Conservation (phyloP, 2,888 invertebrate genomes). For the Hermodice carunculata region DNA sequence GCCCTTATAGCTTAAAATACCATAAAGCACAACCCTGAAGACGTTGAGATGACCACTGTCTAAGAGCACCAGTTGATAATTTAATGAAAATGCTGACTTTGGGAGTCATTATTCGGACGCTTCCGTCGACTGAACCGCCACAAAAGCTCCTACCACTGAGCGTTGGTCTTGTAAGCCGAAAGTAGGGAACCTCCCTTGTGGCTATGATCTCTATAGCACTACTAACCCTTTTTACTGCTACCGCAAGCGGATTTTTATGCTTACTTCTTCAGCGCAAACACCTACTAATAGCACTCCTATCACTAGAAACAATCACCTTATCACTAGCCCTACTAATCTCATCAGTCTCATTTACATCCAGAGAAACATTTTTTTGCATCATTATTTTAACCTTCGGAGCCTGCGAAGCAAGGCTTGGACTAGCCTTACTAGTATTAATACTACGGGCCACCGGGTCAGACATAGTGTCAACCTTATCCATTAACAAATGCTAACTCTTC, state of each 20-base stretch:
- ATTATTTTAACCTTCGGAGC: constrained; percentile 66
- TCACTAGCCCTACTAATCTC: constrained; percentile 21
- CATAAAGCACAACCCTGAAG: constrained; percentile 44
- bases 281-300: constrained; percentile 38
- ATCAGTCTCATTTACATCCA: not conserved
- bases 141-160: constrained; percentile 31
- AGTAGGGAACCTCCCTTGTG: constrained; percentile 29
- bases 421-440: constrained; percentile 76
- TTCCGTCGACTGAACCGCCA: constrained; percentile 7
- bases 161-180: constrained; percentile 49
- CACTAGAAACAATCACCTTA: constrained; percentile 36
- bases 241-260: constrained; percentile 7
- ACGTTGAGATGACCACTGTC: constrained; percentile 28
- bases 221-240: constrained; percentile 5
- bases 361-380: constrained; percentile 27
- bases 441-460: constrained; percentile 77
- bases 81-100: constrained; percentile 42
- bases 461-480: constrained; percentile 76
- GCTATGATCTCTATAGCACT: constrained; percentile 7
- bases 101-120: constrained; percentile 33
- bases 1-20: constrained; percentile 43
- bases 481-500: constrained; percentile 73
- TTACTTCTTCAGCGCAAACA: constrained; percentile 37
- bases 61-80: constrained; percentile 33
- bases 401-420: constrained; percentile 77